Percentiles rank a stretch among this genome's conserved stretches.
Conservation (phyloP, 2,888 invertebrate genomes). For the Euphydryas editha region DNA sequence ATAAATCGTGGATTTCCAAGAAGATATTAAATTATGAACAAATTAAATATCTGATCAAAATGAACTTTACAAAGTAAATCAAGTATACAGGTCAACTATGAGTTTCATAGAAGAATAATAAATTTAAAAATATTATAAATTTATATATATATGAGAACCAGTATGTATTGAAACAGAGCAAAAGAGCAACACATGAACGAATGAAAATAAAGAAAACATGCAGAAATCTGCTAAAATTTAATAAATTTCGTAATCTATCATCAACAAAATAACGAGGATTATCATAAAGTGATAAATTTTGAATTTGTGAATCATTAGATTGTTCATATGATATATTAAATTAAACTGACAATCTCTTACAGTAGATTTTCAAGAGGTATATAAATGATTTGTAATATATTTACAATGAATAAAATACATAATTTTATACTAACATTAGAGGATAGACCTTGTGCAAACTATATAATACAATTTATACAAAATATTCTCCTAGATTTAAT, state of each 20-base stretch:
- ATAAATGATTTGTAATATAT: conserved; percentile 2
- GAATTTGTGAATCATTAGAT: neutral
- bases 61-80: no score
- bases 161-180: neutral
- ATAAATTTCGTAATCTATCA: neutral
- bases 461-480: conserved; percentile 12
- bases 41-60: neutral
- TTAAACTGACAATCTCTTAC: neutral
- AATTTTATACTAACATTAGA: neutral
- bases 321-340: neutral
- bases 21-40: neutral
- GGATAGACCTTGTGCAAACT: neutral
- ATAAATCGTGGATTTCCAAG: neutral
- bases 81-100: no score
- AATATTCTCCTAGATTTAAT: conserved; percentile 8
- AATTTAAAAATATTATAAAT: neutral
- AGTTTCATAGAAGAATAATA: neutral
- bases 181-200: neutral
- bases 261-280: neutral
- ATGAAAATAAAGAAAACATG: neutral
- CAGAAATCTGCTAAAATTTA: neutral
- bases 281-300: neutral
- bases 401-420: neutral
- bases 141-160: neutral
- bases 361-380: conserved; percentile 4